Evolutionary conservation across 2,888 invertebrate genomes (phyloP).

Genomic region (Macrophya alboannulata): DNA sequence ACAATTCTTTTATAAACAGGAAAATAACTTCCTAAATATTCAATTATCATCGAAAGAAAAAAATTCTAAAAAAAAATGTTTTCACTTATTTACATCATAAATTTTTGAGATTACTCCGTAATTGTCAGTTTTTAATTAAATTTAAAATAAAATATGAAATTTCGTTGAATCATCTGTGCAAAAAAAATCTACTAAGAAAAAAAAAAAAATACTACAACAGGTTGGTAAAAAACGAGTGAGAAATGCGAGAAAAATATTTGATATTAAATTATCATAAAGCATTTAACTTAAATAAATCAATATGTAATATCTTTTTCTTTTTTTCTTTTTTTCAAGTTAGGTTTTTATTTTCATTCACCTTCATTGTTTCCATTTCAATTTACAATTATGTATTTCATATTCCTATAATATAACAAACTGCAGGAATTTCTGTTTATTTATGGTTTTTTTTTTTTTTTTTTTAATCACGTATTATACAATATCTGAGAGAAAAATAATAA

Average conservation of each 20-base stretch:
- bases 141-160: background rate
- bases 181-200: no score
- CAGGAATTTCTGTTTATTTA: background rate
- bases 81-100: background rate
- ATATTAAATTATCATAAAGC: background rate
- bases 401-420: background rate
- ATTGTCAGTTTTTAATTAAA: background rate
- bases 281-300: background rate
- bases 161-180: background rate
- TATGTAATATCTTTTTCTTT: background rate
- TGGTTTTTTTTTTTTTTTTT: background rate
- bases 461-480: background rate
- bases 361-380: conserved; percentile 3
- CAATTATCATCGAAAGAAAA: background rate
- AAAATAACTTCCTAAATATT: background rate
- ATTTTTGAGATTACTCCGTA: background rate
- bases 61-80: background rate
- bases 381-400: conserved; percentile 6
- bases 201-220: background rate
- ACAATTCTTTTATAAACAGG: background rate
- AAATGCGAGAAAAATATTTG: background rate
- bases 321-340: background rate
- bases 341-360: conserved; percentile 11
- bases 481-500: background rate
- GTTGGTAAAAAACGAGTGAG: background rate